Percentiles rank a stretch among this genome's conserved stretches.
Evolutionary conservation across 2,888 invertebrate species (phyloP).

Genomic region (Patella ulyssiponensis): DNA sequence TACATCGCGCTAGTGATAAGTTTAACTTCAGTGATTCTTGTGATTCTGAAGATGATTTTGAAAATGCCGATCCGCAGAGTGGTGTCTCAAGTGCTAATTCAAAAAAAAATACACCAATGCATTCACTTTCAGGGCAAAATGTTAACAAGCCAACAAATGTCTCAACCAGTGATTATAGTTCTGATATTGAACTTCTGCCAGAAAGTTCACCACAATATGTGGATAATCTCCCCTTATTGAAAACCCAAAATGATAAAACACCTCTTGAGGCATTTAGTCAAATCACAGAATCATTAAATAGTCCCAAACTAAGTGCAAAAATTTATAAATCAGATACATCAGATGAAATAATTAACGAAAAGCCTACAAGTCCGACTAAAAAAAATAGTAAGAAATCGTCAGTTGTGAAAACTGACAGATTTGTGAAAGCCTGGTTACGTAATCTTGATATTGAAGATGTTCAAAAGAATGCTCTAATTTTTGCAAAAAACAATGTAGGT

Average conservation of each 20-base stretch:
- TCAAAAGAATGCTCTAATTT: conserved; percentile 55
- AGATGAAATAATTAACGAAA: neutral
- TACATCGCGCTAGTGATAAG: neutral
- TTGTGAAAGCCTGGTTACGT: conserved; percentile 54
- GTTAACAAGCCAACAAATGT: conserved; percentile 10
- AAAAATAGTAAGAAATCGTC: neutral
- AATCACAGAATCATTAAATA: neutral
- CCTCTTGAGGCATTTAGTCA: neutral
- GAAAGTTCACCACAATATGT: neutral
- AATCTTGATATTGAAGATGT: conserved; percentile 54
- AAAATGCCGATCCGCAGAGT: neutral
- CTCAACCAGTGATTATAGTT: conserved; percentile 27
- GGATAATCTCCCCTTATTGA: neutral
- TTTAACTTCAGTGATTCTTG: neutral
- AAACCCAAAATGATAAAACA: neutral
- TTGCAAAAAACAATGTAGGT: conserved; percentile 63
- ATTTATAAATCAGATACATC: neutral
- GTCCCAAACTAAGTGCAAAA: neutral
- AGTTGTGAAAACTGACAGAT: conserved; percentile 47
- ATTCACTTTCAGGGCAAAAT: neutral
- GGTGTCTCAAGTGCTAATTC: neutral
- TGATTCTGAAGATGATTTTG: neutral
- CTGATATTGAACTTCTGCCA: conserved; percentile 20
- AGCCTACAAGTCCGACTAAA: neutral
- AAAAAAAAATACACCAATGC: neutral